Percentiles rank a stretch among this genome's conserved stretches.
These are phyloP conservation scores for Leguminivora glycinivorella DNA, from an alignment of 1,140 invertebrate genomes.

Conservation along the genomic window DNA sequence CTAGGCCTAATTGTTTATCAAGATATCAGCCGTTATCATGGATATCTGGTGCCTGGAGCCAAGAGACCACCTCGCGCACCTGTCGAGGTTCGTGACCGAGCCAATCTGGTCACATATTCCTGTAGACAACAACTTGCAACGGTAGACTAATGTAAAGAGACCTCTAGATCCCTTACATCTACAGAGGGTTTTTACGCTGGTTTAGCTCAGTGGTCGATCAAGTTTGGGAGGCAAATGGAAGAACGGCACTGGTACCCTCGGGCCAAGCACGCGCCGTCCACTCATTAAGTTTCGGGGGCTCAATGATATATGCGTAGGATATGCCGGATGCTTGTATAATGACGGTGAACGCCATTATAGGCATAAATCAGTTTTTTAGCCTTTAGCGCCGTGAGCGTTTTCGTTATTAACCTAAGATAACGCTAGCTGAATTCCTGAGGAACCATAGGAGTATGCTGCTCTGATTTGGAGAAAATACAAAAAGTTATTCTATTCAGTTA, in stretches of 20 bases:
- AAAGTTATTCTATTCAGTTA: neutral
- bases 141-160: neutral
- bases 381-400: neutral
- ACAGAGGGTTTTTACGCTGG: neutral
- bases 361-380: slow-evolving; percentile 39
- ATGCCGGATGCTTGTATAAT: slow-evolving; percentile 68
- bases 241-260: slow-evolving; percentile 30
- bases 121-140: slow-evolving; percentile 32
- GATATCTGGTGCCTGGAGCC: slow-evolving; percentile 33
- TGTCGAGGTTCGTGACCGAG: slow-evolving; percentile 42
- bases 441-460: neutral
- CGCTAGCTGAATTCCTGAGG: neutral
- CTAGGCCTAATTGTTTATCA: slow-evolving; percentile 32
- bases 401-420: slow-evolving; percentile 22
- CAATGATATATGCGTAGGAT: slow-evolving; percentile 68
- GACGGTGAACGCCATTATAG: slow-evolving; percentile 42
- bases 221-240: slow-evolving; percentile 33
- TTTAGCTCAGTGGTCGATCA: neutral
- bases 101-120: neutral
- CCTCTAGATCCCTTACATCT: neutral
- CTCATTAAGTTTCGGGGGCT: slow-evolving; percentile 71
- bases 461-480: neutral
- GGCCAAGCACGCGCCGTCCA: slow-evolving; percentile 49
- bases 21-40: slow-evolving; percentile 47
- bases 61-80: slow-evolving; percentile 42